Evolutionary conservation across 1,140 invertebrate genomes (phyloP).

Genomic region (Apis cerana): DNA sequence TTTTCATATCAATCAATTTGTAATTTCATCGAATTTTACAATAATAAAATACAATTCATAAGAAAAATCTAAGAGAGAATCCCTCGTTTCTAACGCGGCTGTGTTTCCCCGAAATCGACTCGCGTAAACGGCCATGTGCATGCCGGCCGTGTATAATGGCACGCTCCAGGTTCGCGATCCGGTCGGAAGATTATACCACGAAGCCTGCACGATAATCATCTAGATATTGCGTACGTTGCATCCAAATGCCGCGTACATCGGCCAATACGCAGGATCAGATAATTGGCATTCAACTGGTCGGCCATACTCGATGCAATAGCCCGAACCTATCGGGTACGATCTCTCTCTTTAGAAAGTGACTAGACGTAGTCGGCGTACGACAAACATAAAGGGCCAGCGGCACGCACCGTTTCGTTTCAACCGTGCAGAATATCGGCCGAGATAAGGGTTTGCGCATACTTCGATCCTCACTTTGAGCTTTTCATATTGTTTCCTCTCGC

Average conservation of each 20-base stretch:
- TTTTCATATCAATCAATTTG: too few relatives aligned
- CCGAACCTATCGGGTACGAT: constrained; percentile 68
- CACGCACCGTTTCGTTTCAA: constrained; percentile 26
- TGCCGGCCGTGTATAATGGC: constrained; percentile 71
- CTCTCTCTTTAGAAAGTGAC: constrained; percentile 65
- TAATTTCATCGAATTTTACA: too few relatives aligned
- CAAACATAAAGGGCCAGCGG: constrained; percentile 52
- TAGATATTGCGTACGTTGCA: constrained; percentile 74
- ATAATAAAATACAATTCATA: neutral
- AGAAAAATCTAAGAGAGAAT: neutral
- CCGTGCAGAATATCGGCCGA: constrained; percentile 17
- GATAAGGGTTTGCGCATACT: neutral
- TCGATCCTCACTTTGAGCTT: neutral
- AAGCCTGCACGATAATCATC: constrained; percentile 75
- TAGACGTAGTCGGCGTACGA: constrained; percentile 62
- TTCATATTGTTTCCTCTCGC: constrained; percentile 22
- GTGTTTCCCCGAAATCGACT: constrained; percentile 48
- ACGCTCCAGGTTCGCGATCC: constrained; percentile 74
- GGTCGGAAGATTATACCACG: constrained; percentile 73
- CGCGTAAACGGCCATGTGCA: constrained; percentile 10
- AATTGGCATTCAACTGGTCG: constrained; percentile 74
- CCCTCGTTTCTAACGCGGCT: neutral
- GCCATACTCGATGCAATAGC: constrained; percentile 64
- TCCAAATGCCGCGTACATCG: constrained; percentile 61
- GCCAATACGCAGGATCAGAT: constrained; percentile 75